A percentile compares a stretch with the other conserved stretches of the same genome.
These are phyloP conservation scores for Cheilosia urbana DNA, from an alignment of 2,888 invertebrate genomes.

Conservation along the genomic window DNA sequence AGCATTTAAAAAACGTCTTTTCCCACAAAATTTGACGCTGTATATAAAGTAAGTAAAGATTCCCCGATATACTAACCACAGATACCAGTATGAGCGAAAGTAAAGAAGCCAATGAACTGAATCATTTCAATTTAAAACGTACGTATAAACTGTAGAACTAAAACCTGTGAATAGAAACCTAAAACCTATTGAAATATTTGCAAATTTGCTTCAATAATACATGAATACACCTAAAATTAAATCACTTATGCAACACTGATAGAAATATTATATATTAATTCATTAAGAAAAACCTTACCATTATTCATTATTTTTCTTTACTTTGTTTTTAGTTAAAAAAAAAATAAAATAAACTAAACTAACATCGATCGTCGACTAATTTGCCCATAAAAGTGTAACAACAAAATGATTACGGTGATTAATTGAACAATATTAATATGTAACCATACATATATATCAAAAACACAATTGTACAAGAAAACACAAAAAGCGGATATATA, in stretches of 20 bases:
- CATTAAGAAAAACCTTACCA: conserved; percentile 54
- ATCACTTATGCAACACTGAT: neutral
- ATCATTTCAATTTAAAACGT: neutral
- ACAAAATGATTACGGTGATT: conserved; percentile 62
- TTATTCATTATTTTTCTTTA: conserved; percentile 7
- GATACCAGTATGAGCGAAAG: too few relatives aligned
- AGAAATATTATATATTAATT: neutral
- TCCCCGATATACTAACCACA: too few relatives aligned
- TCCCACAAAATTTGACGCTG: too few relatives aligned
- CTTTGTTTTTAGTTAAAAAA: conserved; percentile 9
- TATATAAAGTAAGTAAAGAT: too few relatives aligned
- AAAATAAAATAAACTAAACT: conserved; percentile 43
- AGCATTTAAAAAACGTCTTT: too few relatives aligned
- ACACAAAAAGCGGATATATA: conserved; percentile 67
- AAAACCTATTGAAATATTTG: neutral
- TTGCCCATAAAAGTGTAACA: conserved; percentile 67
- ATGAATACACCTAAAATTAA: conserved; percentile 3
- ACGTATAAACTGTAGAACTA: neutral
- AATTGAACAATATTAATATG: conserved; percentile 55
- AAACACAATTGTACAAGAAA: conserved; percentile 66
- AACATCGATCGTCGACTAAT: conserved; percentile 51
- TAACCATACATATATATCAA: conserved; percentile 41
- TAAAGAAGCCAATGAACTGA: too few relatives aligned
- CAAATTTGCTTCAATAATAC: conserved; percentile 62
- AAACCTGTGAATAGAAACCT: neutral